A percentile compares a stretch with the other conserved stretches of the same genome.
Conservation (phyloP, 2,888 invertebrate genomes). For the Congeria kusceri region DNA sequence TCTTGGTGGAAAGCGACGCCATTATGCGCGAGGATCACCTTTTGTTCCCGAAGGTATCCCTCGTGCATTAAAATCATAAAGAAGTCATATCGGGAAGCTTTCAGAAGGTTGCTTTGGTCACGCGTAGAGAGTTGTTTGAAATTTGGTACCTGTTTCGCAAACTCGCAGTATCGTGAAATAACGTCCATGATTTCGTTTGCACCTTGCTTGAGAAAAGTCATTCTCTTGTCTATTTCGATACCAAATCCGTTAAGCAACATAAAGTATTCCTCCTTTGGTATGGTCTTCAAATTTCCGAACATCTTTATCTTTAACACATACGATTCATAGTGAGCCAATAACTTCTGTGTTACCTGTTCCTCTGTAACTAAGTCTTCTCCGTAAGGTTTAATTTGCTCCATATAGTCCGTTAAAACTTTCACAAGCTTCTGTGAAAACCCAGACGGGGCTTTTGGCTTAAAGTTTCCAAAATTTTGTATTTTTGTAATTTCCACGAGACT, state of each 20-base stretch:
- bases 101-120: constrained; percentile 55
- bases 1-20: constrained; percentile 52
- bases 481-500: not conserved
- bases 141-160: constrained; percentile 56
- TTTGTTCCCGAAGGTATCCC: constrained; percentile 38
- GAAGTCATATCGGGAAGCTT: constrained; percentile 54
- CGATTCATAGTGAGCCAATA: constrained; percentile 41
- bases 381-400: constrained; percentile 52
- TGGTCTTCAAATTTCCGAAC: constrained; percentile 45
- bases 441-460: not conserved
- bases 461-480: not conserved
- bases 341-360: constrained; percentile 28
- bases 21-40: constrained; percentile 45
- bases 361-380: constrained; percentile 32
- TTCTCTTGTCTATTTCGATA: constrained; percentile 53
- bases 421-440: constrained; percentile 31
- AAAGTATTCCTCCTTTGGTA: constrained; percentile 56
- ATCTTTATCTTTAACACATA: constrained; percentile 40
- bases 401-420: constrained; percentile 24
- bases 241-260: constrained; percentile 46
- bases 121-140: constrained; percentile 40
- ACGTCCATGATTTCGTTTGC: constrained; percentile 33
- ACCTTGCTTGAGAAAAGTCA: constrained; percentile 36
- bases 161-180: constrained; percentile 47
- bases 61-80: constrained; percentile 56